Base-by-base conservation (phyloP, 2,797 vertebrate genomes). In the Synaphobranchus kaupii region DNA sequence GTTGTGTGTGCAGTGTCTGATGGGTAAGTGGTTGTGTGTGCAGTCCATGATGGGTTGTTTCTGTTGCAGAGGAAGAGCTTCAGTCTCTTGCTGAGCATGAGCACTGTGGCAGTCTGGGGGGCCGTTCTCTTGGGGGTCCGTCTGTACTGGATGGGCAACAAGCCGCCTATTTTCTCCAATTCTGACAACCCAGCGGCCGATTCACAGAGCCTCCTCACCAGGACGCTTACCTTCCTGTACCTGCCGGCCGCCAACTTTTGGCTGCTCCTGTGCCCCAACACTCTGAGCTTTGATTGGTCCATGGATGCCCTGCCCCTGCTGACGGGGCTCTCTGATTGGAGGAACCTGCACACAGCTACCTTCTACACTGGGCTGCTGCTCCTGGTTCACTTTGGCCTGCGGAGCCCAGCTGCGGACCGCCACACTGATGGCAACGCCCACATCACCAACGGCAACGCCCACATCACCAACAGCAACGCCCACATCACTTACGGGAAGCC, bases 71-170 rank as follows among this genome's bases (percentile, higher is more conserved):
- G 96, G 91, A 98, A 97, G 95, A 97, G 98, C 92, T 68, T 96
- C 89, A 95, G 94, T 88, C 96, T 98, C 89, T 94, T 98, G 92
- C 93, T 97, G 89, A 99, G 97, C 86, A 93, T 98, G 90, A 96
- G 95, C 89, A 91, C 98, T 90, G 92, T 99, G 95, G 97, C 95
- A 17, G 94, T 92, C 87, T 99, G 98, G 96, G 99, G 98, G 17
- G 94, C 95, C 83, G 81, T 96, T 0, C 94, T 99, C 84, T 92
- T 99, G 92, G 97, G 96, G 66, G 92, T 95, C 89, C 98, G 99
- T 68, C 95, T 99, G 47, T 99, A 99, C 95, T 99, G 99, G 98
- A 99, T 99, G 99, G 98, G 99, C 86, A 99, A 98, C 95, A 99
- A 97, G 88, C 98, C 99, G 13, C 99, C 99, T 20, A 99, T 98